Evolutionary conservation across 2,888 invertebrate species (phyloP).

Genomic region (Dilophus febrilis): DNA sequence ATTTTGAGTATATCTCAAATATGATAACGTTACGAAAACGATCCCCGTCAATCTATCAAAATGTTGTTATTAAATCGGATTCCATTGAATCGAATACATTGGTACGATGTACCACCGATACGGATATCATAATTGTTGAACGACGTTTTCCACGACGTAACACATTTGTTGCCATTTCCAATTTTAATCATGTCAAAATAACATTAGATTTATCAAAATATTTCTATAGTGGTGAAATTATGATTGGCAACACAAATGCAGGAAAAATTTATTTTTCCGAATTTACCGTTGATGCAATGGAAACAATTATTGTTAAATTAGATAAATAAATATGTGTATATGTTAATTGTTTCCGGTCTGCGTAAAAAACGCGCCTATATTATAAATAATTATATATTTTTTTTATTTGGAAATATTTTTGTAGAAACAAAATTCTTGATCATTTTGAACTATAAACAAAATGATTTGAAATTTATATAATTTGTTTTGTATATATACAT

Average conservation of each 20-base stretch:
- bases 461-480: too few relatives aligned
- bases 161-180: constrained; percentile 57
- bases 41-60: constrained; percentile 58
- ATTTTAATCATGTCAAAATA: constrained; percentile 43
- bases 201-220: constrained; percentile 54
- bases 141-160: constrained; percentile 64
- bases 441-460: too few relatives aligned
- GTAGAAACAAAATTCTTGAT: too few relatives aligned
- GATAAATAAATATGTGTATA: constrained; percentile 32
- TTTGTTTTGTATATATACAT: too few relatives aligned
- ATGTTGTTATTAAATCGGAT: constrained; percentile 48
- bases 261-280: constrained; percentile 30
- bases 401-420: too few relatives aligned
- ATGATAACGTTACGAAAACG: constrained; percentile 41
- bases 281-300: constrained; percentile 34
- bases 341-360: too few relatives aligned
- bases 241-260: constrained; percentile 15
- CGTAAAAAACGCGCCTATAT: too few relatives aligned
- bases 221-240: constrained; percentile 49
- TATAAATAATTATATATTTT: too few relatives aligned
- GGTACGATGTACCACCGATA: constrained; percentile 43
- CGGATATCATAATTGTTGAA: constrained; percentile 50
- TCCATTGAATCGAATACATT: constrained; percentile 46
- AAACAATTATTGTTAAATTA: constrained; percentile 43
- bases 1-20: constrained; percentile 36